Evolutionary conservation across 2,113 vertebrate species (phyloP).

Genomic region (Cochlearius cochlearius): DNA sequence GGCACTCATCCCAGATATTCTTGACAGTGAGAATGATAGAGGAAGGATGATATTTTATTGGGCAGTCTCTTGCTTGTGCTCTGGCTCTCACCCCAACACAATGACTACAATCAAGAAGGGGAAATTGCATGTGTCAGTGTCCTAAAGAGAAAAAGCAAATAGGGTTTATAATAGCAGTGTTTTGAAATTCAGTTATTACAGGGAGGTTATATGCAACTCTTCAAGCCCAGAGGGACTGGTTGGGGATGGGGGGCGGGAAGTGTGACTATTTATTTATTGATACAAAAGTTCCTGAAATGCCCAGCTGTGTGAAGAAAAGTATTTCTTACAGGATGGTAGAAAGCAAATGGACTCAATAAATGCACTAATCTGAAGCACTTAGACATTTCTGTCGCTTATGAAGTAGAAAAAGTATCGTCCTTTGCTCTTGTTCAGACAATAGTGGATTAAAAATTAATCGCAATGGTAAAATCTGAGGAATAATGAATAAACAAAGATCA

Average conservation of each 20-base stretch:
- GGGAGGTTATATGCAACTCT: not conserved
- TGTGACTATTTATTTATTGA: not conserved
- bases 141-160: slow-evolving; percentile 29
- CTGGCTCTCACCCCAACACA: not conserved
- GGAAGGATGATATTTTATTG: slow-evolving; percentile 27
- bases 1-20: not conserved
- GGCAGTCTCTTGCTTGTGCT: slow-evolving; percentile 4
- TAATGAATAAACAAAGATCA: not conserved
- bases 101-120: slow-evolving; percentile 22
- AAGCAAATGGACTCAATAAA: not conserved
- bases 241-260: not conserved
- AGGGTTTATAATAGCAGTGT: not conserved
- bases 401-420: not conserved
- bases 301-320: not conserved
- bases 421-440: not conserved
- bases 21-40: slow-evolving; percentile 34
- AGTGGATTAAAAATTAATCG: slow-evolving; percentile 23
- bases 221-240: not conserved
- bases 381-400: not conserved
- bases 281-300: not conserved
- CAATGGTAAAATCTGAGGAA: not conserved
- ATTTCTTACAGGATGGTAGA: not conserved
- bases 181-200: slow-evolving; percentile 31
- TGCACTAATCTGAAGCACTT: not conserved
- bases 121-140: slow-evolving; percentile 35